A percentile compares a stretch with the other conserved stretches of the same genome.
Evolutionary conservation across 2,113 vertebrate genomes (phyloP).

Genomic region (Theristicus caerulescens): DNA sequence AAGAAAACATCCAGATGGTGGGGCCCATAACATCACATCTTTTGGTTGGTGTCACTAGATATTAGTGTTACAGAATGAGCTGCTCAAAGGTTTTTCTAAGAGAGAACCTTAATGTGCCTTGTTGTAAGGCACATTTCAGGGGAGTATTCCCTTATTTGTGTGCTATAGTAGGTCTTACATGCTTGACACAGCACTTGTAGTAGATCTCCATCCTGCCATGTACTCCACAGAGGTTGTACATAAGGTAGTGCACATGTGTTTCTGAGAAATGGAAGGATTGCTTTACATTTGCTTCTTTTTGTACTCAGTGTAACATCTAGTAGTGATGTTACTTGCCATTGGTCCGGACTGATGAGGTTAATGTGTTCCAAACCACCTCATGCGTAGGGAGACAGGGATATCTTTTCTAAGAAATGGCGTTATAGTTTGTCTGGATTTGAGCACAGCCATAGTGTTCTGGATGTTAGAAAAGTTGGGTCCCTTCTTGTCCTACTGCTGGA

Average conservation of each 20-base stretch:
- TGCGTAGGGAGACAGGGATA: background rate
- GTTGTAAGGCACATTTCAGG: background rate
- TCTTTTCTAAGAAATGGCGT: background rate
- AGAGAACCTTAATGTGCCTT: background rate
- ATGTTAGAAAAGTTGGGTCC: background rate
- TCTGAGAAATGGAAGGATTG: background rate
- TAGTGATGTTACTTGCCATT: background rate
- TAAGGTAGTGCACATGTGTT: background rate
- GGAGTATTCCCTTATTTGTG: background rate
- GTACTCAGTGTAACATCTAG: background rate
- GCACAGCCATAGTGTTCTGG: background rate
- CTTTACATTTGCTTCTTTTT: background rate
- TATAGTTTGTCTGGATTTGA: background rate
- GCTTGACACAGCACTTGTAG: background rate
- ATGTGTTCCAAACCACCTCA: background rate
- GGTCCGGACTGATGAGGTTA: background rate
- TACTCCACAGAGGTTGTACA: background rate
- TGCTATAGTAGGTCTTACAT: background rate
- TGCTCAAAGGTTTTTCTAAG: background rate
- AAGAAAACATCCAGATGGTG: background rate
- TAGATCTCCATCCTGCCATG: background rate
- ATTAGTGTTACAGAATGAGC: background rate
- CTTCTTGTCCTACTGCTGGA: background rate
- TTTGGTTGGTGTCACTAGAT: background rate
- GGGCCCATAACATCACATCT: background rate